Evolutionary conservation across 2,888 invertebrate species (phyloP).

Genomic region (Cartodere bifasciata): DNA sequence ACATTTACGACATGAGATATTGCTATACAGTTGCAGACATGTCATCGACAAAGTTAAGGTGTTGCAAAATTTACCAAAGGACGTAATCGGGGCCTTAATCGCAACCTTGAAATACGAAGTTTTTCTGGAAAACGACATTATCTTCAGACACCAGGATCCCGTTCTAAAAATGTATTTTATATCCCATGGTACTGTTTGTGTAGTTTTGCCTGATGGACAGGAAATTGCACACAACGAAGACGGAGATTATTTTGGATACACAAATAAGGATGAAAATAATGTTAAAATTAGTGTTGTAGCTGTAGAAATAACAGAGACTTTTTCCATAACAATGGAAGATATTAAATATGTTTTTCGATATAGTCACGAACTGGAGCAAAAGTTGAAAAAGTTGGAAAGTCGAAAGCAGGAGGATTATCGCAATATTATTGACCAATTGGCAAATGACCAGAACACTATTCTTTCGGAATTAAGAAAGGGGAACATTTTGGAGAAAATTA

Average conservation of each 20-base stretch:
- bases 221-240: slow-evolving; percentile 43
- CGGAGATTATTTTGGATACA: slow-evolving; percentile 38
- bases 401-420: too few relatives aligned
- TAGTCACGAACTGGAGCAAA: too few relatives aligned
- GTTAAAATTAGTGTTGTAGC: slow-evolving; percentile 19
- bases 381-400: too few relatives aligned
- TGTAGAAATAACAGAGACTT: slow-evolving; percentile 29
- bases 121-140: slow-evolving; percentile 37
- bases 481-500: too few relatives aligned
- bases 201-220: slow-evolving; percentile 32
- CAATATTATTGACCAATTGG: too few relatives aligned
- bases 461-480: too few relatives aligned
- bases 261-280: slow-evolving; percentile 13
- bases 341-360: slow-evolving; percentile 22
- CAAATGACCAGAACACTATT: too few relatives aligned
- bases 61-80: slow-evolving; percentile 32
- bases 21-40: slow-evolving; percentile 34
- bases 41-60: slow-evolving; percentile 37
- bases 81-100: slow-evolving; percentile 32
- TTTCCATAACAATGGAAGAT: slow-evolving; percentile 21
- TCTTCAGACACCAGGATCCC: slow-evolving; percentile 30
- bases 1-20: slow-evolving; percentile 33
- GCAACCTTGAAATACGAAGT: slow-evolving; percentile 31
- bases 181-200: slow-evolving; percentile 37
- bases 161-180: slow-evolving; percentile 40